These are phyloP conservation scores for Taenioides sp. DNA, from an alignment of 2,797 vertebrate genomes.

Conservation along the genomic window DNA sequence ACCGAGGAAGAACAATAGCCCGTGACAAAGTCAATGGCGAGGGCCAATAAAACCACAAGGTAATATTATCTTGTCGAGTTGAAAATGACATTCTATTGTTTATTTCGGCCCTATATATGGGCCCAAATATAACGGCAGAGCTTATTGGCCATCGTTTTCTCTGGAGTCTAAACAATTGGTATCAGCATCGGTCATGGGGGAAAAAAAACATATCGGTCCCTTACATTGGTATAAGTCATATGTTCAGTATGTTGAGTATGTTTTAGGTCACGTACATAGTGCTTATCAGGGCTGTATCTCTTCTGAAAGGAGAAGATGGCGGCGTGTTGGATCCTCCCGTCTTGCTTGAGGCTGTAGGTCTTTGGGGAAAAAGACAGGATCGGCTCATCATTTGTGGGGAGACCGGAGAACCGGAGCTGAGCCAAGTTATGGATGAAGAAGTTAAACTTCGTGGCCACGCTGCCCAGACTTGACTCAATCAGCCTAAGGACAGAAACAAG, in stretches of 20 bases:
- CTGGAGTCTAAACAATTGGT: no score
- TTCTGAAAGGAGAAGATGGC: constrained; percentile 98
- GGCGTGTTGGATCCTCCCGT: constrained; percentile 88
- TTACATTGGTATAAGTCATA: no score
- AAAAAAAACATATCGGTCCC: no score
- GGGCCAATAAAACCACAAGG: no score
- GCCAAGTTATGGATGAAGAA: constrained; percentile 99
- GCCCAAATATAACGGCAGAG: no score
- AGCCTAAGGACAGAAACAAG: constrained; percentile 69
- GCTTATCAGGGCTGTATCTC: constrained; percentile 97
- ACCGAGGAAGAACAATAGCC: no score
- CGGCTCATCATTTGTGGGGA: constrained; percentile 93
- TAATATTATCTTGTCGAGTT: no score
- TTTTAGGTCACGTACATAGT: constrained; percentile 84
- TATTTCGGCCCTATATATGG: no score
- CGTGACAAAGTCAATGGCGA: no score
- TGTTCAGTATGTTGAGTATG: neutral
- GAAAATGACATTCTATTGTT: no score
- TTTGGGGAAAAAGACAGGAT: constrained; percentile 95
- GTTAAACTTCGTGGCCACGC: constrained; percentile 97
- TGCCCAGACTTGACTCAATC: constrained; percentile 96
- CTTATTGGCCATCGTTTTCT: no score
- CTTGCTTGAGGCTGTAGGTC: constrained; percentile 92
- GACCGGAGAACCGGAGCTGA: constrained; percentile 93
- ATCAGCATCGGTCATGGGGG: no score